A percentile compares a stretch with the other conserved stretches of the same genome.
Conservation (phyloP, 2,113 vertebrate genomes). For the Erinaceus europaeus region DNA sequence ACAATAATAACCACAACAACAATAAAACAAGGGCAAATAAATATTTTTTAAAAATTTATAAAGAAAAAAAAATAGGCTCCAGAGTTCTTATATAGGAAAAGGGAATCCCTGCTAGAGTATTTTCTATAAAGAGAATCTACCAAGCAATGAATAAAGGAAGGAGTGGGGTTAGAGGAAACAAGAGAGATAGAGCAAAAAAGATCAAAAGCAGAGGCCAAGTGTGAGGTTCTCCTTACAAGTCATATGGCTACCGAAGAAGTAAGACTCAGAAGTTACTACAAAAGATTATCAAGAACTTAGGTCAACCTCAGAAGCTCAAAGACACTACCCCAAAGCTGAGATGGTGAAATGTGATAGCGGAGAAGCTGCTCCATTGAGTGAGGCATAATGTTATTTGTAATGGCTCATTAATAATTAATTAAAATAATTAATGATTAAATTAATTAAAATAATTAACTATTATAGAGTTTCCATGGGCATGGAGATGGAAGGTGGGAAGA, state of each 20-base stretch:
- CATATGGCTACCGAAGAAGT: background rate
- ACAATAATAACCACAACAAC: too few species aligned
- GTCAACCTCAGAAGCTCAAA: background rate
- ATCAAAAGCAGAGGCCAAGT: background rate
- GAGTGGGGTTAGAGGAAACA: background rate
- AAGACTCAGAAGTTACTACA: background rate
- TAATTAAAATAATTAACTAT: too few species aligned
- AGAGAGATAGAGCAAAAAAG: background rate
- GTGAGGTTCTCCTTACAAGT: background rate
- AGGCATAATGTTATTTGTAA: background rate
- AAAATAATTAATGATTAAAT: too few species aligned
- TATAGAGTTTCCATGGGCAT: too few species aligned
- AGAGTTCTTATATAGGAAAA: too few species aligned
- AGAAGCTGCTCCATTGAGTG: background rate
- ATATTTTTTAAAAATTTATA: too few species aligned
- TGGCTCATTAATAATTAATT: background rate
- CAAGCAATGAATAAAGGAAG: background rate
- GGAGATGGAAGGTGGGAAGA: accelerated
- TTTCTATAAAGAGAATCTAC: background rate
- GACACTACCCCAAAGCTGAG: background rate
- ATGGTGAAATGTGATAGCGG: background rate
- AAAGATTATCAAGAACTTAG: background rate
- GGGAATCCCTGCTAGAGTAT: accelerated
- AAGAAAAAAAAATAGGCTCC: too few species aligned
- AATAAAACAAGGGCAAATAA: too few species aligned